Percentiles rank a stretch among this genome's conserved stretches.
These are phyloP conservation scores for Eupithecia exiguata DNA, from an alignment of 2,888 invertebrate genomes.

Conservation along the genomic window DNA sequence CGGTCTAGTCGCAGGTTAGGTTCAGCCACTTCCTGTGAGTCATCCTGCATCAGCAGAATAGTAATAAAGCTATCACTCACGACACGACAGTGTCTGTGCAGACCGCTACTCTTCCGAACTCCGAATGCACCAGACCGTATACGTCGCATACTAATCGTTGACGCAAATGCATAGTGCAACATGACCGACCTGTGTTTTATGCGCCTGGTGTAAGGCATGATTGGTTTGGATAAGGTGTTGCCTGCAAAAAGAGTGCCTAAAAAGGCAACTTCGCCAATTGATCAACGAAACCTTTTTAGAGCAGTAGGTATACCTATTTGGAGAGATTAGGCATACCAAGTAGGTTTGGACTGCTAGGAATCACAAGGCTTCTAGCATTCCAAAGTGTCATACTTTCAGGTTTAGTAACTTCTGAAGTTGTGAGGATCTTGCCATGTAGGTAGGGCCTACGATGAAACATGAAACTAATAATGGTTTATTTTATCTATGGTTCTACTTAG, in stretches of 20 bases:
- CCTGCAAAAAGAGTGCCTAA: background rate
- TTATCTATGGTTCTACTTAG: no score
- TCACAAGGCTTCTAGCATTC: no score
- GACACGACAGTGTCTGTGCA: background rate
- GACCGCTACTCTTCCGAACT: constrained; percentile 21
- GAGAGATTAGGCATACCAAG: background rate
- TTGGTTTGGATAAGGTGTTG: background rate
- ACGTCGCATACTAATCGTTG: constrained; percentile 22
- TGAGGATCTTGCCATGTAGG: no score
- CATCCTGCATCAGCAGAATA: constrained; percentile 12
- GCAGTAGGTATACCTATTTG: background rate
- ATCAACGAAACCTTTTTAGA: background rate
- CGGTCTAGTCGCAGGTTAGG: background rate
- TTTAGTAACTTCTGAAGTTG: no score
- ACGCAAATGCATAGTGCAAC: background rate
- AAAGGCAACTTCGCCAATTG: background rate
- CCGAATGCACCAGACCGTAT: constrained; percentile 21
- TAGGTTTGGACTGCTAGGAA: background rate
- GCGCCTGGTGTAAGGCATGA: background rate
- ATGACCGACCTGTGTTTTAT: background rate
- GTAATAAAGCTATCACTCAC: constrained; percentile 23
- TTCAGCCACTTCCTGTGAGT: constrained; percentile 26
- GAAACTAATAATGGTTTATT: no score
- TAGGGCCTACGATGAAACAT: no score
- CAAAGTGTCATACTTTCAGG: no score